These are phyloP conservation scores for Cassiopea andromeda DNA, from an alignment of 30 jellyfish, hydroid and myxozoan species.

Conservation along the genomic window DNA sequence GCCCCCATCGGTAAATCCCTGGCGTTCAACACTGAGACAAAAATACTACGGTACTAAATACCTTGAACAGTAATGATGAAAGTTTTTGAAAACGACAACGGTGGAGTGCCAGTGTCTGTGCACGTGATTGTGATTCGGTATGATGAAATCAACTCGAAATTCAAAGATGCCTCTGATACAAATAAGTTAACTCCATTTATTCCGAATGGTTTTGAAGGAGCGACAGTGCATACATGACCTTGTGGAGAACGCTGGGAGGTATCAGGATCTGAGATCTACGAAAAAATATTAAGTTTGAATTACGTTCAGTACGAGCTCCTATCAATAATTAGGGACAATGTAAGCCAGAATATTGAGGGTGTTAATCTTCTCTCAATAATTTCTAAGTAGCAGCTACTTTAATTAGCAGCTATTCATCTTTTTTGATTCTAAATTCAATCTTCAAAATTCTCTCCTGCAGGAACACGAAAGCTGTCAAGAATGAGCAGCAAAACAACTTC, in stretches of 20 bases:
- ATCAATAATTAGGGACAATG: too few relatives aligned
- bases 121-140: slow-evolving; percentile 43
- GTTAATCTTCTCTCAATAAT: too few relatives aligned
- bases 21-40: background rate
- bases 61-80: slow-evolving; percentile 54
- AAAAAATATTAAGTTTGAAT: background rate
- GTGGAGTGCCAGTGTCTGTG: slow-evolving; percentile 70
- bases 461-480: too few relatives aligned
- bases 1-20: background rate
- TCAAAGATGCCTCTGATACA: slow-evolving; percentile 14
- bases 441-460: too few relatives aligned
- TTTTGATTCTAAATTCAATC: too few relatives aligned
- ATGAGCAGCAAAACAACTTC: too few relatives aligned
- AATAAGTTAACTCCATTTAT: slow-evolving; percentile 42
- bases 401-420: too few relatives aligned
- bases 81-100: slow-evolving; percentile 29
- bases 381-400: too few relatives aligned
- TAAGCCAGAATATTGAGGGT: too few relatives aligned
- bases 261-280: slow-evolving; percentile 74
- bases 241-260: slow-evolving; percentile 54
- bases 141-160: slow-evolving; percentile 20
- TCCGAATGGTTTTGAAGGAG: slow-evolving; percentile 42
- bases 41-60: background rate
- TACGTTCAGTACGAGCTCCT: too few relatives aligned
- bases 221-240: slow-evolving; percentile 51